Percentiles rank a stretch among this genome's conserved stretches.
Conservation (phyloP, 2,888 invertebrate genomes). For the Opisthograptis luteolata region DNA sequence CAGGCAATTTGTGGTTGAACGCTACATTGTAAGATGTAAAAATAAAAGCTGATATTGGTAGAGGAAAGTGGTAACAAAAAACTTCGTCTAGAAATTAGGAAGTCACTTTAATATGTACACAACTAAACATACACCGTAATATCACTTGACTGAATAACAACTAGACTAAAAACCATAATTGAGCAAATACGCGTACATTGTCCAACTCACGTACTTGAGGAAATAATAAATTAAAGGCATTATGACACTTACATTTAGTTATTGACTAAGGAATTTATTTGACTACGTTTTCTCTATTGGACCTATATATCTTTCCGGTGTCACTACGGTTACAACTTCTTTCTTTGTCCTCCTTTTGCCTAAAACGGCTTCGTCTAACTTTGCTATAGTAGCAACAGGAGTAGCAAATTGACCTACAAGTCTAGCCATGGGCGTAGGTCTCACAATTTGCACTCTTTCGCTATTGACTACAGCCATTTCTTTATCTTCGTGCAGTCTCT, state of each 20-base stretch:
- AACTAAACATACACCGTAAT: slow-evolving; percentile 82
- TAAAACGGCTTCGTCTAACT: slow-evolving; percentile 72
- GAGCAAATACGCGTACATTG: slow-evolving; percentile 67
- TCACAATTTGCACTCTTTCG: slow-evolving; percentile 71
- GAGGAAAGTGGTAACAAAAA: slow-evolving; percentile 8
- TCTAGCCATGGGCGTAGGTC: slow-evolving; percentile 62
- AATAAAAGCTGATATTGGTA: no score
- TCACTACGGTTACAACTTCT: slow-evolving; percentile 54
- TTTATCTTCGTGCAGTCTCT: slow-evolving; percentile 51
- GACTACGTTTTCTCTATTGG: slow-evolving; percentile 60
- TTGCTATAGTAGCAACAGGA: slow-evolving; percentile 62
- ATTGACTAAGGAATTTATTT: slow-evolving; percentile 66
- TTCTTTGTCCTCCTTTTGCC: slow-evolving; percentile 62
- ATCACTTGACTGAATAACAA: slow-evolving; percentile 81
- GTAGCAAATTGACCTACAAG: slow-evolving; percentile 63
- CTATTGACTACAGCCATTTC: slow-evolving; percentile 69
- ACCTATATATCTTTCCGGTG: slow-evolving; percentile 46
- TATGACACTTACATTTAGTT: slow-evolving; percentile 73
- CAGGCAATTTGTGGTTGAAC: no score
- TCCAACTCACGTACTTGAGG: slow-evolving; percentile 33
- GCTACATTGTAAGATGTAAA: no score
- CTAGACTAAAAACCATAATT: slow-evolving; percentile 60
- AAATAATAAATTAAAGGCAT: slow-evolving; percentile 38
- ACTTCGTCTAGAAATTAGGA: slow-evolving; percentile 50
- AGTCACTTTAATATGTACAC: slow-evolving; percentile 68